phyloP scores from a whole-genome alignment of 2,113 vertebrate genomes.

The Eupsittula cactorum region DNA sequence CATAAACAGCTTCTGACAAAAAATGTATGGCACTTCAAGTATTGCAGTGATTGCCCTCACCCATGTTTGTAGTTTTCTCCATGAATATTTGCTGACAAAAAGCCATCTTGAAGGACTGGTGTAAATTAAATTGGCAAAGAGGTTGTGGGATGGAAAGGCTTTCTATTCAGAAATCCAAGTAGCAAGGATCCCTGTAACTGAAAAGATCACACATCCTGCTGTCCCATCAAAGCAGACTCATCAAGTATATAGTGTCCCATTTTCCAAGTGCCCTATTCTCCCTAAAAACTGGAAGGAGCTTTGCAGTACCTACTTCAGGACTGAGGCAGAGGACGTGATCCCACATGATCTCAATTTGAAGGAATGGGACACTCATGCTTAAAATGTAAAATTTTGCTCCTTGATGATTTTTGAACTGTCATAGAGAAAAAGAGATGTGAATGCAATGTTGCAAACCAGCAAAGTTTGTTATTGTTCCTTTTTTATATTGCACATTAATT shows the following conservation, averaged over 20 bases:
- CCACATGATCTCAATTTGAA: not conserved
- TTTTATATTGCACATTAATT: not conserved
- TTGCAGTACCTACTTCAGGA: not conserved
- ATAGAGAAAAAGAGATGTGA: not conserved
- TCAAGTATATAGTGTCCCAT: not conserved
- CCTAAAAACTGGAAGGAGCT: not conserved
- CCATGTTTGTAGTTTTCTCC: not conserved
- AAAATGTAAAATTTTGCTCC: not conserved
- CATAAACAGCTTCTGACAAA: not conserved
- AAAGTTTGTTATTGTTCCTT: not conserved
- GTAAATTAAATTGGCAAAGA: not conserved
- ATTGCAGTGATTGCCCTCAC: not conserved
- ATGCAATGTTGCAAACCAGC: not conserved
- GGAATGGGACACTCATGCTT: not conserved
- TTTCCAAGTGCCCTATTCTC: not conserved
- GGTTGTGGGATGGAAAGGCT: not conserved
- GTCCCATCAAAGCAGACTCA: not conserved
- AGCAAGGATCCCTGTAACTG: not conserved
- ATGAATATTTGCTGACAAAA: not conserved
- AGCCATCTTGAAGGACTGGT: not conserved
- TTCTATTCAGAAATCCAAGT: not conserved
- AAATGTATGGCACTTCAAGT: not conserved
- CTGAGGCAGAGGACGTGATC: not conserved
- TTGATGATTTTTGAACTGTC: not conserved
- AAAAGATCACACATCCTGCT: not conserved